Evolutionary conservation across 2,888 invertebrate genomes (phyloP), one percentile per base, ranked within the genome.

Genomic region (Drosophila histrio): DNA sequence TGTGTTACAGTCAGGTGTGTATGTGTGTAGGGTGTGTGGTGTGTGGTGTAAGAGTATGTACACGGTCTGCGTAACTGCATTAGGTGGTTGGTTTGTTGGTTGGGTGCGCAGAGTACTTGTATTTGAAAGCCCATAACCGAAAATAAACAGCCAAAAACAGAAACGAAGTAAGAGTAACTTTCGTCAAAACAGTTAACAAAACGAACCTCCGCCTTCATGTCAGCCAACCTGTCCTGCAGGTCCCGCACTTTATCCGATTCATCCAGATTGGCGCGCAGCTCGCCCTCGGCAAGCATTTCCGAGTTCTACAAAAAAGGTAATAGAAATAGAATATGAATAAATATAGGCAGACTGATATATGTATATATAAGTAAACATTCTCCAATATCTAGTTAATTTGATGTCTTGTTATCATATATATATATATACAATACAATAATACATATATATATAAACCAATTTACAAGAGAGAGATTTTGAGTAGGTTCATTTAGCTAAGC

Each of bases 231-330:
- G 92, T 98, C 97, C 92, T 98, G 97, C 69, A 98, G 93, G 83
- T 98, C 97, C 64, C 97, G 94, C 22, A 97, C 96, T 86, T 96
- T 94, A 76, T 97, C 97, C 52, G 95, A 96, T 88, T 97, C 97
- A 67, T 96, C 96, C 83, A 96, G 94, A 91, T 96, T 96, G 80
- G 96, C 96, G 68, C 97, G 94, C 53, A 98, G 93, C 92, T 98
- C 97, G 3, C 97, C 97, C 91, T 97, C 97, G 0, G 98, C 96
- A 22, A 97, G 94, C 94, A 98, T 96, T 92, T 98, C 98, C 91
- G 98, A 97, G 91, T 97, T 98, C 98, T 98, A 11, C 8, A 64
- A 50, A 26, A 22, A 15, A 47, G 8, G 17, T 3, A 6, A 0
- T 11, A 6, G 3, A 17, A 17, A 19, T 1, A 7, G 26, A 5